Percentiles rank a stretch among this genome's conserved stretches.
Conservation (phyloP, 2,113 vertebrate genomes). For the Alosa alosa region DNA sequence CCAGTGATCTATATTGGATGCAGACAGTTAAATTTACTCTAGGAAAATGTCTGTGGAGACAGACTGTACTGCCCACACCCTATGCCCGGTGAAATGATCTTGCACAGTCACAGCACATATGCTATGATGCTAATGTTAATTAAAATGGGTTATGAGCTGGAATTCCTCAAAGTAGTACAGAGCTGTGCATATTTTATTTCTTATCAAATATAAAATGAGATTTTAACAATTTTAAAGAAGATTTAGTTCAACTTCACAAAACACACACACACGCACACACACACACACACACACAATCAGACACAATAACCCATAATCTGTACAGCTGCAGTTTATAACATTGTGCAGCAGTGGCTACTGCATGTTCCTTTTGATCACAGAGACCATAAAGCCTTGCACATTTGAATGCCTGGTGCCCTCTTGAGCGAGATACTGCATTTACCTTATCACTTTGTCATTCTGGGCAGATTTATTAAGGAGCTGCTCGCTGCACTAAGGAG, state of each 20-base stretch:
- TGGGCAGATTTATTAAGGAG: slow-evolving; percentile 42
- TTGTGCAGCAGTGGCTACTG: background rate
- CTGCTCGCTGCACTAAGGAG: slow-evolving; percentile 19
- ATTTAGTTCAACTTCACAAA: background rate
- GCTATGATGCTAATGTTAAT: slow-evolving; percentile 56
- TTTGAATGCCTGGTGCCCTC: background rate
- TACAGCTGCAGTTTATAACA: background rate
- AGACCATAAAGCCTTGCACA: background rate
- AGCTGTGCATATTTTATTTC: slow-evolving; percentile 11
- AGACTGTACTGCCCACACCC: slow-evolving; percentile 47
- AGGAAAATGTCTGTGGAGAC: slow-evolving; percentile 71
- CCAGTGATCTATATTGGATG: slow-evolving; percentile 72
- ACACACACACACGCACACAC: background rate
- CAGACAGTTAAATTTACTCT: slow-evolving; percentile 82
- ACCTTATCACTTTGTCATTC: slow-evolving; percentile 39
- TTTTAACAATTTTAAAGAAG: background rate
- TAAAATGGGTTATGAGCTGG: slow-evolving; percentile 48
- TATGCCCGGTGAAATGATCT: slow-evolving; percentile 52
- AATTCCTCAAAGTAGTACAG: slow-evolving; percentile 39
- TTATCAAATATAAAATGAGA: background rate
- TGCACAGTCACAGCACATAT: slow-evolving; percentile 56
- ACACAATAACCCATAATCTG: background rate
- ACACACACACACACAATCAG: background rate
- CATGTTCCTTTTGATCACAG: slow-evolving; percentile 2
- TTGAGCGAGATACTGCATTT: slow-evolving; percentile 36